phyloP scores from a whole-genome alignment of 2,113 vertebrate species.

The Hippocampus guttulatus region DNA sequence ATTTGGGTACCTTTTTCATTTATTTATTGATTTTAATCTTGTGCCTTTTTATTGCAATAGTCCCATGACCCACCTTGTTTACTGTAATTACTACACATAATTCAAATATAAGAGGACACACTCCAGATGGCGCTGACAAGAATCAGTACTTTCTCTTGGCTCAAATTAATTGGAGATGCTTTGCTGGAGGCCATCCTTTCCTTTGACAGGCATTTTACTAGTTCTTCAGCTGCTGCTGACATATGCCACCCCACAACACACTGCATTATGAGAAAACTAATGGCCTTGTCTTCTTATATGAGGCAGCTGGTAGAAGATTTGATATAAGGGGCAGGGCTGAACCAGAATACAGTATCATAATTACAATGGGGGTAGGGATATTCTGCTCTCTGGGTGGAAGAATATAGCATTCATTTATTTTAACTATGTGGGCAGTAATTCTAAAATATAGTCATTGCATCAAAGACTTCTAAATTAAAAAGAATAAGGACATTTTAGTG shows the following conservation, averaged over 20 bases:
- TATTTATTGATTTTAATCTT: not conserved
- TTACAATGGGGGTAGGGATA: constrained; percentile 2
- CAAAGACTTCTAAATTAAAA: not conserved
- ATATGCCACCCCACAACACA: constrained; percentile 53
- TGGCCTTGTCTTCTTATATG: constrained; percentile 41
- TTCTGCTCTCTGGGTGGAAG: not conserved
- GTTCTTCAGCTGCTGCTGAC: constrained; percentile 52
- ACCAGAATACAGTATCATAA: constrained; percentile 13
- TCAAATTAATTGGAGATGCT: constrained; percentile 63
- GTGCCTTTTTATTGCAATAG: not conserved
- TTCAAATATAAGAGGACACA: constrained; percentile 32
- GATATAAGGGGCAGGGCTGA: not conserved
- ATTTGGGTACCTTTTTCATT: not conserved
- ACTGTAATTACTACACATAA: constrained; percentile 14
- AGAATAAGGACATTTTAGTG: not conserved
- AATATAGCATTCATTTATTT: not conserved
- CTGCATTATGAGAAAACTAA: constrained; percentile 60
- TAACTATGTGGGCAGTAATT: not conserved
- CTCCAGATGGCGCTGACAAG: constrained; percentile 61
- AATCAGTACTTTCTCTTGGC: constrained; percentile 56
- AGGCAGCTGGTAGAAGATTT: constrained; percentile 26
- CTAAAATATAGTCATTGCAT: not conserved
- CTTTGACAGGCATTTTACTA: constrained; percentile 58
- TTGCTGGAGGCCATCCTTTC: constrained; percentile 43
- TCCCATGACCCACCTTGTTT: not conserved